phyloP scores from a whole-genome alignment of 2,113 vertebrate genomes.

The Cynopterus brachyotis region DNA sequence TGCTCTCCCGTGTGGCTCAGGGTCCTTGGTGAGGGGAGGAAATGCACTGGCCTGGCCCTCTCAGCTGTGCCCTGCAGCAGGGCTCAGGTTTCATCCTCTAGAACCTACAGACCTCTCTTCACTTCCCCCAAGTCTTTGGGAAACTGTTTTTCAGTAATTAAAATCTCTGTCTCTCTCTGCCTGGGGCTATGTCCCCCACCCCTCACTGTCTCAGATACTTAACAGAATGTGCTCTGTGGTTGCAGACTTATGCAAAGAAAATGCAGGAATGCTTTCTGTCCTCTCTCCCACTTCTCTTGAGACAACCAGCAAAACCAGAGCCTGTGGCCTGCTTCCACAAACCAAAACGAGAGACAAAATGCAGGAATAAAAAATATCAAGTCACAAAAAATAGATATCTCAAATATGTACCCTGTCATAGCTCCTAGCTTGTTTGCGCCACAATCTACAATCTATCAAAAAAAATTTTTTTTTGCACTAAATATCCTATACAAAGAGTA shows the following conservation, averaged over 20 bases:
- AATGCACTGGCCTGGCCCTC: too few relatives aligned
- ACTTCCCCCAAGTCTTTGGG: background rate
- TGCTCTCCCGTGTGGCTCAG: background rate
- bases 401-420: accelerated
- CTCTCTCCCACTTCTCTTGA: background rate
- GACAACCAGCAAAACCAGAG: background rate
- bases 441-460: background rate
- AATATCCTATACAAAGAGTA: background rate
- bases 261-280: background rate
- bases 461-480: background rate
- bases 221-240: background rate
- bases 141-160: background rate
- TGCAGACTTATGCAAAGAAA: background rate
- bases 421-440: background rate
- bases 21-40: background rate
- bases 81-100: accelerated
- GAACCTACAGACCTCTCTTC: background rate
- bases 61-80: background rate
- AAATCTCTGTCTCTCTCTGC: background rate
- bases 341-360: background rate
- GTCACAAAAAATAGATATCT: background rate
- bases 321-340: background rate
- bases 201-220: background rate
- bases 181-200: background rate
- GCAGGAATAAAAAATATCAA: background rate